phyloP scores from a whole-genome alignment of 2,113 vertebrate species.

The Lampris megalopsis region DNA sequence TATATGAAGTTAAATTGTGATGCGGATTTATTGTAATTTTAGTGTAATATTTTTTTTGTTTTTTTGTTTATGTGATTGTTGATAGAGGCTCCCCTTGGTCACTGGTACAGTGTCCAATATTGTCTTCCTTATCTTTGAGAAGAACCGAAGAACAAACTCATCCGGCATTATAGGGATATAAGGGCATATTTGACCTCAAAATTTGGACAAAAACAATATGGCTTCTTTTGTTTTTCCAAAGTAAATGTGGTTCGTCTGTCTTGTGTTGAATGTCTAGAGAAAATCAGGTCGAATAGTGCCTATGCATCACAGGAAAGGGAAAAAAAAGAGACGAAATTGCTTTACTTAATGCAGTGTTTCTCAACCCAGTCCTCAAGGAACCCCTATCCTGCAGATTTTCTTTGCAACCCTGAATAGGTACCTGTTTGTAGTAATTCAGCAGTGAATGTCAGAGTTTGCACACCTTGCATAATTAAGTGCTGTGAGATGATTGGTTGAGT shows the following conservation, averaged over 20 bases:
- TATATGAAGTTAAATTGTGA: conserved; percentile 56
- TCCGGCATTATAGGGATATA: not conserved
- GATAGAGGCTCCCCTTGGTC: conserved; percentile 7
- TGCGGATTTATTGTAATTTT: conserved; percentile 41
- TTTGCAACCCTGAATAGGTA: too few species aligned
- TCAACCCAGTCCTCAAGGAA: too few species aligned
- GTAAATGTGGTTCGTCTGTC: conserved; percentile 45
- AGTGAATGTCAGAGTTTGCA: too few species aligned
- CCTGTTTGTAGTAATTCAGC: too few species aligned
- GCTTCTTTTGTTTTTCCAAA: conserved; percentile 27
- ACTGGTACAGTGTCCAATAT: not conserved
- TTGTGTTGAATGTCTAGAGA: conserved; percentile 54
- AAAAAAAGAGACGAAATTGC: conserved; percentile 12
- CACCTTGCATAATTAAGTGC: too few species aligned
- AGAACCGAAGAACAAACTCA: conserved; percentile 1
- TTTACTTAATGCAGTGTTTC: not conserved
- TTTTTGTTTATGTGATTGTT: conserved; percentile 8
- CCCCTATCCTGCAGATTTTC: too few species aligned
- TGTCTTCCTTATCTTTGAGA: conserved; percentile 10
- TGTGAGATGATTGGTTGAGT: too few species aligned
- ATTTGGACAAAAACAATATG: not conserved
- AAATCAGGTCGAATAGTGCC: conserved; percentile 72
- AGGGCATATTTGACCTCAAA: conserved; percentile 1
- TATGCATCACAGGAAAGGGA: conserved; percentile 53
- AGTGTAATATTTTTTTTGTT: conserved; percentile 35